Conservation (phyloP, 1,140 invertebrate species). For the Yoshiicerus persimilis region DNA sequence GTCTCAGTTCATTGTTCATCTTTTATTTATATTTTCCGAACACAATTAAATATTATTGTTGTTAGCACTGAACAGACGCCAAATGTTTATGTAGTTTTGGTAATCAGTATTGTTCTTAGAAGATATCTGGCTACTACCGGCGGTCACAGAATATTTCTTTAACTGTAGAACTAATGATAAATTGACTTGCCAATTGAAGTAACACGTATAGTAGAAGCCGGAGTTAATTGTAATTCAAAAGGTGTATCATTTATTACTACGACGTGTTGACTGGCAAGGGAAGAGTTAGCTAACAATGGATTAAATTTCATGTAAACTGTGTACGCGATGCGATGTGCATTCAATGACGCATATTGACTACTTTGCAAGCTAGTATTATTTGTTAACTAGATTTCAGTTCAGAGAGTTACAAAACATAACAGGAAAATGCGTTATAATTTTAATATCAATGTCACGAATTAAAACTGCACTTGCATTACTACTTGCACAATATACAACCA, state of each 20-base stretch:
- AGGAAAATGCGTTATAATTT: not conserved
- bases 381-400: not conserved
- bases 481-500: not conserved
- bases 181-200: no score
- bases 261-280: no score
- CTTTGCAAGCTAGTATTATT: not conserved
- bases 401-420: not conserved
- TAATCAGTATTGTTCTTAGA: no score
- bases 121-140: no score
- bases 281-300: not conserved
- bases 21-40: no score
- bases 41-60: not conserved
- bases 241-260: not conserved
- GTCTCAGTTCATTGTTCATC: not conserved
- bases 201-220: no score
- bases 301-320: not conserved
- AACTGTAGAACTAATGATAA: no score
- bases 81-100: no score
- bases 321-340: not conserved
- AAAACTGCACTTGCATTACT: not conserved
- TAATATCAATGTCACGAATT: not conserved
- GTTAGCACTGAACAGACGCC: not conserved
- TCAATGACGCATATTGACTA: not conserved
- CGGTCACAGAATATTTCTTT: not conserved
- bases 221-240: not conserved